A percentile compares a stretch with the other conserved stretches of the same genome.
Evolutionary conservation across 2,113 vertebrate species (phyloP).

Genomic region (Ranitomeya imitator): DNA sequence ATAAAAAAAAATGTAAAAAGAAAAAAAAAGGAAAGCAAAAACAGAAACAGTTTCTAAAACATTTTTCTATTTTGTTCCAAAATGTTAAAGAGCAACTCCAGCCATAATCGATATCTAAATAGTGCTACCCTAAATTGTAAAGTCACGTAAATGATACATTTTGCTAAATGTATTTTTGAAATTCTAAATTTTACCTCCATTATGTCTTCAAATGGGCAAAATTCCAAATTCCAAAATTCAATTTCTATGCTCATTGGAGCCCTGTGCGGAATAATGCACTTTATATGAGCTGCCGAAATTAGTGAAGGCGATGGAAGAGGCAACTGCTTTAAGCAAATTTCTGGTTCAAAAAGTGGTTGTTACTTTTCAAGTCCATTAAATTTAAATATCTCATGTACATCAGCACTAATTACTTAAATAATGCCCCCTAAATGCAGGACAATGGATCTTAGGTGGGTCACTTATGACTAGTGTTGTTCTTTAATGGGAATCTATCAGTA

Average conservation of each 20-base stretch:
- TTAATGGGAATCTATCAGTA: background rate
- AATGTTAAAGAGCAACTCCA: constrained; percentile 15
- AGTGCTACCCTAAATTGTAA: background rate
- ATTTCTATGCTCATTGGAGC: background rate
- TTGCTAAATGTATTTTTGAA: background rate
- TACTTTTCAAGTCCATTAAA: constrained; percentile 15
- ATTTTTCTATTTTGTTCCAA: constrained; percentile 27
- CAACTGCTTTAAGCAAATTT: background rate
- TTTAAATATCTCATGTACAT: background rate
- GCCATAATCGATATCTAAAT: background rate
- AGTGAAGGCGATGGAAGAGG: background rate
- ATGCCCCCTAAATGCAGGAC: background rate
- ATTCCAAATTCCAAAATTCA: too few relatives aligned
- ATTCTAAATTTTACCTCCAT: background rate
- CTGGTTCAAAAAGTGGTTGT: constrained; percentile 27
- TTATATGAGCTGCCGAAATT: background rate
- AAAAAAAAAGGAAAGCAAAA: background rate
- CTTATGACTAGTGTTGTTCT: constrained; percentile 10
- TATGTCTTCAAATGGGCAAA: background rate
- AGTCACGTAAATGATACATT: background rate
- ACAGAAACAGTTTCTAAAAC: background rate
- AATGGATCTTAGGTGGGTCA: background rate
- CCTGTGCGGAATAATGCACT: background rate
- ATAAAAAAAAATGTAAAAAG: background rate
- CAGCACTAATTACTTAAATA: background rate